These are phyloP conservation scores for Gavialis gangeticus DNA, from an alignment of 2,113 vertebrate species.

Conservation along the genomic window DNA sequence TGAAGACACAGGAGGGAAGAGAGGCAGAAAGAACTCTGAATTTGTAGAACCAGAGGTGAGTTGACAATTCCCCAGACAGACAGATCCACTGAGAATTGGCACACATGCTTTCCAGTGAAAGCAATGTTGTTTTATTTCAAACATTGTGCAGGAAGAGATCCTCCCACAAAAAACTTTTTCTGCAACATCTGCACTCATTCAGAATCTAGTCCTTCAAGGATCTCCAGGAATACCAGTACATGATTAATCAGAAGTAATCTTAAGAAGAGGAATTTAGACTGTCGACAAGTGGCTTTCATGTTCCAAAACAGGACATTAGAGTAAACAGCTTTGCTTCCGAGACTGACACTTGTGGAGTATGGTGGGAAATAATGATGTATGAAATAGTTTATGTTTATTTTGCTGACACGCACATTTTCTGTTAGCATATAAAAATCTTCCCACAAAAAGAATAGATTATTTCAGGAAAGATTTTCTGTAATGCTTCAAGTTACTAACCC, in stretches of 20 bases:
- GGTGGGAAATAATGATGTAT: constrained; percentile 18
- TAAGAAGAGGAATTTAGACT: too few species aligned
- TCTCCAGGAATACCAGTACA: too few species aligned
- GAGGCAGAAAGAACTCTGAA: background rate
- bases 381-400: background rate
- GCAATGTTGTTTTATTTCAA: constrained; percentile 68
- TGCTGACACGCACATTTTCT: background rate
- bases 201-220: background rate
- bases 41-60: background rate
- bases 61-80: constrained; percentile 41
- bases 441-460: fast-evolving
- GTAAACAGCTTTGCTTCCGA: background rate
- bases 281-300: too few species aligned
- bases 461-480: background rate
- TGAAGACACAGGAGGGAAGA: constrained; percentile 21
- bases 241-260: too few species aligned
- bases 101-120: constrained; percentile 65
- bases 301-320: too few species aligned
- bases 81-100: constrained; percentile 54
- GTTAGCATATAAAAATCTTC: background rate
- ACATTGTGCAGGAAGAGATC: constrained; percentile 54
- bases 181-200: background rate
- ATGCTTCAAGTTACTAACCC: background rate
- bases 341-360: background rate
- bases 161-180: constrained; percentile 24